Evolutionary conservation across 1,140 invertebrate species (phyloP).

Genomic region (Phenacoccus solenopsis): DNA sequence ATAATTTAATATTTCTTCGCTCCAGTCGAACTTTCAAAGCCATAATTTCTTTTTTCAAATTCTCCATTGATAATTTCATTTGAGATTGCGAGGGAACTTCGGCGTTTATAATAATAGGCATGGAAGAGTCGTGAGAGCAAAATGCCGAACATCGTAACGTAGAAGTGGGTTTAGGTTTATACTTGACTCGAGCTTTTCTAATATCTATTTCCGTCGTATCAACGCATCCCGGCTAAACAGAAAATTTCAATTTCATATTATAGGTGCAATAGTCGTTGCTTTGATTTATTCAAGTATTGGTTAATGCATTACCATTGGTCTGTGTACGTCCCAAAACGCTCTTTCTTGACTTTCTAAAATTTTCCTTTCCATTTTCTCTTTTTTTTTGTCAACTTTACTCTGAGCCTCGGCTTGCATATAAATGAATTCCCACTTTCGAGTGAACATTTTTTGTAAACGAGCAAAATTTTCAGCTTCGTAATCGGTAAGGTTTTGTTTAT

Average conservation of each 20-base stretch:
- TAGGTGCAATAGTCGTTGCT: not conserved
- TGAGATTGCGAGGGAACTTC: conserved; percentile 30
- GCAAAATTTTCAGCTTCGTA: conserved; percentile 98
- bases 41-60: conserved; percentile 47
- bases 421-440: conserved; percentile 98
- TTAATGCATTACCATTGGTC: conserved; percentile 69
- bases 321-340: conserved; percentile 98
- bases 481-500: conserved; percentile 88
- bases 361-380: conserved; percentile 95
- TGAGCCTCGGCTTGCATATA: conserved; percentile 84
- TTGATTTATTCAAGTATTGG: too few relatives aligned
- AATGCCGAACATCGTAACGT: not conserved
- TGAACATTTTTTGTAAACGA: conserved; percentile 97
- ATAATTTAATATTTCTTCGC: conserved; percentile 84
- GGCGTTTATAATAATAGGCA: conserved; percentile 33
- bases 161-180: conserved; percentile 19
- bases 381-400: conserved; percentile 93
- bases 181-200: conserved; percentile 49
- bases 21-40: conserved; percentile 64
- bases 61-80: conserved; percentile 32
- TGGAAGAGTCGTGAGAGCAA: conserved; percentile 33
- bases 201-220: conserved; percentile 98
- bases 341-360: conserved; percentile 97
- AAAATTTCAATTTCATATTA: conserved; percentile 4
- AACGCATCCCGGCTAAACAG: conserved; percentile 82